A percentile compares a stretch with the other conserved stretches of the same genome.
Evolutionary conservation across 2,888 invertebrate species (phyloP).

Genomic region (Drosophila stalkeri): DNA sequence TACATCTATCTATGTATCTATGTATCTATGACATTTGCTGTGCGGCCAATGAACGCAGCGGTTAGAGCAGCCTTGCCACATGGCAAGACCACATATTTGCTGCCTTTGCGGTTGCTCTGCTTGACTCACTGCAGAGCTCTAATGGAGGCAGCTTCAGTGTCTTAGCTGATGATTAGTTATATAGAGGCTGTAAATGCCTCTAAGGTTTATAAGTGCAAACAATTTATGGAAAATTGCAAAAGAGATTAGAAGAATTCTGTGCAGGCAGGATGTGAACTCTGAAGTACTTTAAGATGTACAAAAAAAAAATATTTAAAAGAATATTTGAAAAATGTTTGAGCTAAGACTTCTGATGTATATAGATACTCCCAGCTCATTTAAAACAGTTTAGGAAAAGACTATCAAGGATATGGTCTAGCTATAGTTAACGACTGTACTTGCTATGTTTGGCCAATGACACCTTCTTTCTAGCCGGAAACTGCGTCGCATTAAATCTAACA

Average conservation of each 20-base stretch:
- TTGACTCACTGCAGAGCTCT: conserved; percentile 28
- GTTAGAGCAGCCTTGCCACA: conserved; percentile 45
- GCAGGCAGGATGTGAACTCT: background rate
- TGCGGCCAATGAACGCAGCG: conserved; percentile 43
- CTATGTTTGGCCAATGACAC: conserved; percentile 11
- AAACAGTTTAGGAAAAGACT: background rate
- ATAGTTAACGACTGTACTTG: conserved; percentile 40
- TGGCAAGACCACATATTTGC: conserved; percentile 51
- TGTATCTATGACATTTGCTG: conserved; percentile 34
- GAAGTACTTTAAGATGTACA: background rate
- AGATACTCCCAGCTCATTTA: background rate
- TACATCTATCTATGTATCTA: conserved; percentile 17
- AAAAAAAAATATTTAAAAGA: background rate
- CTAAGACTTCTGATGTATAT: background rate
- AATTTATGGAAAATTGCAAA: conserved; percentile 22
- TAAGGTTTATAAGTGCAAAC: conserved; percentile 10
- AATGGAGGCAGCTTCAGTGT: conserved; percentile 27
- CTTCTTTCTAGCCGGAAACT: conserved; percentile 52
- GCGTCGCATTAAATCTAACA: conserved; percentile 40
- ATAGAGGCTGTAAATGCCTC: conserved; percentile 14
- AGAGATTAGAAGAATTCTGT: conserved; percentile 2
- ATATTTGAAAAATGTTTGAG: background rate
- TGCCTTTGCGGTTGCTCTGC: conserved; percentile 56
- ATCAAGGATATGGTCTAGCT: too few species aligned
- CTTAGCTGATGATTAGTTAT: conserved; percentile 21